phyloP scores from a whole-genome alignment of 2,113 vertebrate species.

The Tyto alba region DNA sequence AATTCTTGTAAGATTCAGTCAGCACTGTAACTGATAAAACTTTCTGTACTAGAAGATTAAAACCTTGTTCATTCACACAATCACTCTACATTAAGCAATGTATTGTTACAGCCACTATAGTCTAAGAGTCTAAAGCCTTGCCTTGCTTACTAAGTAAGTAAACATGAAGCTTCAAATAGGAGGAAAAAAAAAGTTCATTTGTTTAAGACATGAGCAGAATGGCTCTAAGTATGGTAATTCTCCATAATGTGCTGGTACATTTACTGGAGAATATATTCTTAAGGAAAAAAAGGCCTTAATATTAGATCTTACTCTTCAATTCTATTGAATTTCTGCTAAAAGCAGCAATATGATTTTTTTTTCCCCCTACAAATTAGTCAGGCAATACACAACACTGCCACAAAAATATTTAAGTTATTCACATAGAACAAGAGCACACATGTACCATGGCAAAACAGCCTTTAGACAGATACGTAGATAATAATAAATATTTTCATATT shows the following conservation, averaged over 20 bases:
- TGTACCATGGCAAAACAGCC: background rate
- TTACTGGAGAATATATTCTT: background rate
- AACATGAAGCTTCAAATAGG: background rate
- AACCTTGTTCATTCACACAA: background rate
- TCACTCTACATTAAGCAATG: background rate
- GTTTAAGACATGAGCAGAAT: background rate
- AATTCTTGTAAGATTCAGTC: background rate
- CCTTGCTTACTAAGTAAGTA: constrained; percentile 1
- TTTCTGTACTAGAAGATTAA: background rate
- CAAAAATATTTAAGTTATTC: background rate
- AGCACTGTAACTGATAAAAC: background rate
- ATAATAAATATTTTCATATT: background rate
- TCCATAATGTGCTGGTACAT: constrained; percentile 10
- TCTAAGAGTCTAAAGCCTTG: background rate
- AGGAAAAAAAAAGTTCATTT: background rate
- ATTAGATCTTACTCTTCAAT: background rate
- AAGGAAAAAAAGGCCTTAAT: background rate
- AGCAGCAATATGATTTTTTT: background rate
- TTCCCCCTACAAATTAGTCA: background rate
- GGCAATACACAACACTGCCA: background rate
- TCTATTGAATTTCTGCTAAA: constrained; percentile 23
- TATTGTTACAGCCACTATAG: background rate
- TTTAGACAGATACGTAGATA: background rate
- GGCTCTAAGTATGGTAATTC: background rate
- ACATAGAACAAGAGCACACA: background rate